These are phyloP conservation scores for Sakesphorus luctuosus DNA, from an alignment of 2,113 vertebrate genomes.

Conservation along the genomic window DNA sequence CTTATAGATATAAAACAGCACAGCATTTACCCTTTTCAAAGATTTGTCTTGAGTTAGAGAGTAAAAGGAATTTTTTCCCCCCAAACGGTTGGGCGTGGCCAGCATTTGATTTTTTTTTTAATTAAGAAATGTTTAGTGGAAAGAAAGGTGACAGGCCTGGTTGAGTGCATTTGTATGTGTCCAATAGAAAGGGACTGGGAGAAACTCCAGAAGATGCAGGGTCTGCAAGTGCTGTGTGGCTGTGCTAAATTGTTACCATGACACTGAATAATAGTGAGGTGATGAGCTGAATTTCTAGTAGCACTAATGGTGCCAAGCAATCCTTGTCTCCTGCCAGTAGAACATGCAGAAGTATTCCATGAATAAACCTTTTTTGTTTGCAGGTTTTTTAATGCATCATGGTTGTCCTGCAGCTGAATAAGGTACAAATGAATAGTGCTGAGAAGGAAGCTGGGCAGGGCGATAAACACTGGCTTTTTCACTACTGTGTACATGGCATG, in stretches of 20 bases:
- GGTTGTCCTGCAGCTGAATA: background rate
- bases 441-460: background rate
- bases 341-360: background rate
- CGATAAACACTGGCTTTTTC: background rate
- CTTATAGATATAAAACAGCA: background rate
- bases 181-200: background rate
- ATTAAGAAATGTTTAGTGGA: background rate
- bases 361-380: background rate
- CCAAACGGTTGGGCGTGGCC: background rate
- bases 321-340: background rate
- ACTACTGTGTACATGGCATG: fast-evolving
- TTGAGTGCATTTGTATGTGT: background rate
- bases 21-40: background rate
- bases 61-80: background rate
- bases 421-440: background rate
- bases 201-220: background rate
- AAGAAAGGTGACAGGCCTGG: background rate
- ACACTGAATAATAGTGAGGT: background rate
- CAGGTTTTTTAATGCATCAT: fast-evolving
- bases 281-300: slow-evolving; percentile 12
- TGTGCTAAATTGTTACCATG: slow-evolving; percentile 14
- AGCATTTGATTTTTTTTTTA: background rate
- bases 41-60: background rate
- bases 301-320: background rate
- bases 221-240: background rate